These are phyloP conservation scores for Lophotriccus pileatus DNA, from an alignment of 2,797 vertebrate genomes.

Conservation along the genomic window DNA sequence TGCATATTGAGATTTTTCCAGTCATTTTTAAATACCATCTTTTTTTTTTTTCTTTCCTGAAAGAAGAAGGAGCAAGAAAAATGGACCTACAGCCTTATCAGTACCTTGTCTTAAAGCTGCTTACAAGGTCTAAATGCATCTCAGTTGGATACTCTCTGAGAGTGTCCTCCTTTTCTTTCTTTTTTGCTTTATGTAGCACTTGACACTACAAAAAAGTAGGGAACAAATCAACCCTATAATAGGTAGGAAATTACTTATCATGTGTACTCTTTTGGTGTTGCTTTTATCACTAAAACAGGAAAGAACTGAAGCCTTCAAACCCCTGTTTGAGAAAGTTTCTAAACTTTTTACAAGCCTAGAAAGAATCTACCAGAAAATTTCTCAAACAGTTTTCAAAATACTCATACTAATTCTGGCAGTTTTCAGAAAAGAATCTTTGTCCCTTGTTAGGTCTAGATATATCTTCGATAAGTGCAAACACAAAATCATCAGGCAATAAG, in stretches of 20 bases:
- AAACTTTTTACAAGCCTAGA: background rate
- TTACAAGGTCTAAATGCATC: background rate
- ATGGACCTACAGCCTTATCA: background rate
- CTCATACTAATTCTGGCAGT: background rate
- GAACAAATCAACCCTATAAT: background rate
- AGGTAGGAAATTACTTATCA: background rate
- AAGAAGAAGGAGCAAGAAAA: background rate
- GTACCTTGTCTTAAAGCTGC: background rate
- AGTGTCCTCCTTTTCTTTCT: background rate
- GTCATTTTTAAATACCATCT: background rate
- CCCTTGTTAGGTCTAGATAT: background rate
- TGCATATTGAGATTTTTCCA: background rate
- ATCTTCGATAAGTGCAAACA: background rate
- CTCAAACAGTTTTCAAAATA: background rate
- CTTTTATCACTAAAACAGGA: background rate
- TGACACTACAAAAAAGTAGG: background rate
- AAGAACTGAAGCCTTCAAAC: background rate
- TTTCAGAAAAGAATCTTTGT: background rate
- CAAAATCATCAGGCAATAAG: background rate
- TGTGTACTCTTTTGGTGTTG: background rate
- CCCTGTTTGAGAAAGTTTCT: background rate
- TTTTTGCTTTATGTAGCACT: background rate
- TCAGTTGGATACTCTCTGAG: background rate
- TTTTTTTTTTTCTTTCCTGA: background rate
- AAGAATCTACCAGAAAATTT: background rate